Conservation (phyloP, 2,888 invertebrate genomes). For the Anticlea derivata region DNA sequence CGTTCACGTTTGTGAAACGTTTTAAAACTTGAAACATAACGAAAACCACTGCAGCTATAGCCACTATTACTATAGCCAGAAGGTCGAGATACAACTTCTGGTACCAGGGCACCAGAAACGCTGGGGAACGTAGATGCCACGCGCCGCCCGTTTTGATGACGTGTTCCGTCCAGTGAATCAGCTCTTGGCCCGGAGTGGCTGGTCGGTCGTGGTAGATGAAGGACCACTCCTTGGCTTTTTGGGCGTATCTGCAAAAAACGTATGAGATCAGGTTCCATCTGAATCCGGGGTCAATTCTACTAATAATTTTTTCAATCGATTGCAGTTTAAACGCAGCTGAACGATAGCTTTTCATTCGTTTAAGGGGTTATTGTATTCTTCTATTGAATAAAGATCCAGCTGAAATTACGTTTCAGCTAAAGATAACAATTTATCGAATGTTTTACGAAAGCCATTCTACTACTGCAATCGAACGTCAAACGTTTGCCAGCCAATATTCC, state of each 20-base stretch:
- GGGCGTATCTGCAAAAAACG: conserved; percentile 30
- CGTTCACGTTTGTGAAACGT: conserved; percentile 4
- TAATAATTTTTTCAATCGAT: too few species aligned
- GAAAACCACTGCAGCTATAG: conserved; percentile 1
- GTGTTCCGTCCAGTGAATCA: conserved; percentile 45
- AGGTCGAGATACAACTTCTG: conserved; percentile 44
- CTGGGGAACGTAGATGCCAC: conserved; percentile 42
- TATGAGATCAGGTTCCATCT: too few species aligned
- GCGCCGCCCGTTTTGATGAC: conserved; percentile 40
- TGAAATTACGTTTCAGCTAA: too few species aligned
- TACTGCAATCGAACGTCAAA: too few species aligned
- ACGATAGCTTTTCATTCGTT: too few species aligned
- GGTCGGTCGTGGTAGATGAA: conserved; percentile 46
- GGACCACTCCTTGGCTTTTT: conserved; percentile 42
- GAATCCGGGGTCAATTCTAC: too few species aligned
- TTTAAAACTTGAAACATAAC: conserved; percentile 13
- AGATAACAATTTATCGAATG: too few species aligned
- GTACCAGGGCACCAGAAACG: conserved; percentile 41
- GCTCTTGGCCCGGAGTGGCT: conserved; percentile 35
- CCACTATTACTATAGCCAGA: conserved; percentile 23
- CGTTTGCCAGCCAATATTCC: too few species aligned
- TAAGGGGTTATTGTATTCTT: too few species aligned
- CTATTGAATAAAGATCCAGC: too few species aligned
- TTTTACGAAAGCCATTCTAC: too few species aligned
- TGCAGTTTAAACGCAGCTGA: too few species aligned